A percentile compares a stretch with the other conserved stretches of the same genome.
Evolutionary conservation across 2,113 vertebrate species (phyloP).

Genomic region (Anhinga anhinga): DNA sequence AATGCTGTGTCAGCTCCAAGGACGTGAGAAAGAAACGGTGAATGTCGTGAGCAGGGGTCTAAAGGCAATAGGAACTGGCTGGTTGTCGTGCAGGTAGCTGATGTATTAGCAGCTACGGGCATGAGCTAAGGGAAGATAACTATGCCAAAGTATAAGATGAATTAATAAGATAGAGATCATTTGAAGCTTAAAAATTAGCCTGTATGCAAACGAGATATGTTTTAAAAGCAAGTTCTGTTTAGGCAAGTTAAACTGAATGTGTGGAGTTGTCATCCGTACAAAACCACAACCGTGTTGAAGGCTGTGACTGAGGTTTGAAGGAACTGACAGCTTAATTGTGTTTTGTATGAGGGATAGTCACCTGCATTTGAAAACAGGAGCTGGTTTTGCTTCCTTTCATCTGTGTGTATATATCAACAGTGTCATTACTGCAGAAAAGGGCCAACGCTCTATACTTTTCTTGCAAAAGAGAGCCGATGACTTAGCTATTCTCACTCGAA

Average conservation of each 20-base stretch:
- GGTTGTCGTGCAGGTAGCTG: accelerated
- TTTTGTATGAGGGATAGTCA: neutral
- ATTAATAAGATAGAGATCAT: neutral
- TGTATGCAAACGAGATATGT: neutral
- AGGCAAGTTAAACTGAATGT: neutral
- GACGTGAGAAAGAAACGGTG: neutral
- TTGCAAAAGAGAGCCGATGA: neutral
- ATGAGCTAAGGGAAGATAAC: neutral
- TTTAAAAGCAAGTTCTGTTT: neutral
- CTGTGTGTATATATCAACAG: too few species aligned
- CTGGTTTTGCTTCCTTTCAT: neutral
- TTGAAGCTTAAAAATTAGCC: neutral
- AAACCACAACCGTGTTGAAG: accelerated
- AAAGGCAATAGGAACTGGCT: neutral
- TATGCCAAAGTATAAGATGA: neutral
- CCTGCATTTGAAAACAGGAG: neutral
- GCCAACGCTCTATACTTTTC: too few species aligned
- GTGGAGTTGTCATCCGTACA: neutral
- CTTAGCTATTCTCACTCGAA: neutral
- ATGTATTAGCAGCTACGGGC: neutral
- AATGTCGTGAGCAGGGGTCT: neutral
- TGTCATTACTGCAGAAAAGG: neutral
- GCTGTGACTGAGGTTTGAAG: neutral
- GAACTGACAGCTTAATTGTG: neutral
- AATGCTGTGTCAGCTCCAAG: neutral